Evolutionary conservation across 2,888 invertebrate species (phyloP), one percentile per base, ranked within the genome.

Genomic region (Phortica magna): DNA sequence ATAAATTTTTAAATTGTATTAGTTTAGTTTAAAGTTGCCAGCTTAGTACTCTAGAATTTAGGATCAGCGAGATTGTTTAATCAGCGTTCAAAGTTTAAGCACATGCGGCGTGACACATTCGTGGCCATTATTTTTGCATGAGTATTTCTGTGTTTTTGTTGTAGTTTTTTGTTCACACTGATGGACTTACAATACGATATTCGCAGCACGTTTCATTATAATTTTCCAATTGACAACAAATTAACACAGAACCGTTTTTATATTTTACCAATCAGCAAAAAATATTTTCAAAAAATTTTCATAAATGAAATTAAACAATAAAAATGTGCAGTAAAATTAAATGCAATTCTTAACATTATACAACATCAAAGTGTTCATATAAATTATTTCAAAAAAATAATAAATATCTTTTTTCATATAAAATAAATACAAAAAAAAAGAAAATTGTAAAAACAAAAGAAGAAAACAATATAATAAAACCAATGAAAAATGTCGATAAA

Each of bases 151-250:
- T 7, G 9, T 64, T 31, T 64, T 31, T 64, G 14, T 64, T 17
- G 61, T 39, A 31, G 14, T 64, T 59, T 59, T 17, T 59, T 17
- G n/a, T 59, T 59, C n/a, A n/a, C 2, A 59, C 4, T 17, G 14
- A n/a, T 59, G 39, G 31, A 48, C 9, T 9, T 14, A 48, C 48
- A 14, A 9, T 14, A 7, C 48, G 7, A 48, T 31, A 31, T 48
- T 48, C 48, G 14, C 48, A 14, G 48, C 48, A 48, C 48, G 48
- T 48, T 48, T 48, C 48, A 14, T 14, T 12, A 5, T 48, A 9
- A 48, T 14, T 48, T 48, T 64, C 14, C 64, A 64, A 64, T 31
- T 64, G 64, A 14, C 48, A 48, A 48, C 48, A 48, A 48, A 48
- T 48, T 48, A 14, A 48, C 9, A 48, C 7, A 2, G 48, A 48